A percentile compares a stretch with the other conserved stretches of the same genome.
Evolutionary conservation across 2,797 vertebrate genomes (phyloP).

Genomic region (Pangasius macronema): DNA sequence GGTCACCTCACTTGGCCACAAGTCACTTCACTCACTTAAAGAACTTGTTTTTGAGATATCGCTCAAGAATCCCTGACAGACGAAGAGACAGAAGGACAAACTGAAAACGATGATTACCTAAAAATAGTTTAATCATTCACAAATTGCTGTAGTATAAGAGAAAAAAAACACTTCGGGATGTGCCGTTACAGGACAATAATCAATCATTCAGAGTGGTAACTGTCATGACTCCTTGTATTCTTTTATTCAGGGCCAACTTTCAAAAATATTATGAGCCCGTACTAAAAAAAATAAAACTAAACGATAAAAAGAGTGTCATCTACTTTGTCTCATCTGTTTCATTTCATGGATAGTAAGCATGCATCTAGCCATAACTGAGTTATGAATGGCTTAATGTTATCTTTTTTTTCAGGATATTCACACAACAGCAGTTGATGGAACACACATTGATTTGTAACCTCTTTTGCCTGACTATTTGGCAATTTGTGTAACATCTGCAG

Average conservation of each 20-base stretch:
- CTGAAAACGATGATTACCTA: neutral
- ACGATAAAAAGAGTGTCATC: no score
- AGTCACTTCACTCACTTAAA: no score
- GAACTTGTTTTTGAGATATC: neutral
- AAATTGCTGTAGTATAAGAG: neutral
- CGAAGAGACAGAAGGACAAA: neutral
- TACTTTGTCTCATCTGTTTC: neutral
- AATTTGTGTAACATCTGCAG: slow-evolving; percentile 28
- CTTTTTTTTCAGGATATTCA: no score
- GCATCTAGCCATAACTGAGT: neutral
- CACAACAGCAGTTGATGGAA: neutral
- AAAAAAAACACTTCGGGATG: neutral
- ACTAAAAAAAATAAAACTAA: neutral
- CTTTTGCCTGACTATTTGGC: neutral
- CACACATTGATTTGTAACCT: slow-evolving; percentile 19
- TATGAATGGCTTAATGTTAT: neutral
- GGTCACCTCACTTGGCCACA: no score
- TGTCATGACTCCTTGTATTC: neutral
- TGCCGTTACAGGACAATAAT: neutral
- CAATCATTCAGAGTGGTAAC: neutral
- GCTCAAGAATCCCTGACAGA: neutral
- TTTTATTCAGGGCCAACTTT: neutral
- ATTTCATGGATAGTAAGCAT: neutral
- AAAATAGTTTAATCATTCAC: neutral
- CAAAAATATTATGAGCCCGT: neutral